Evolutionary conservation across 2,113 vertebrate species (phyloP), one percentile per base, ranked within the genome.

Genomic region (Excalfactoria chinensis): DNA sequence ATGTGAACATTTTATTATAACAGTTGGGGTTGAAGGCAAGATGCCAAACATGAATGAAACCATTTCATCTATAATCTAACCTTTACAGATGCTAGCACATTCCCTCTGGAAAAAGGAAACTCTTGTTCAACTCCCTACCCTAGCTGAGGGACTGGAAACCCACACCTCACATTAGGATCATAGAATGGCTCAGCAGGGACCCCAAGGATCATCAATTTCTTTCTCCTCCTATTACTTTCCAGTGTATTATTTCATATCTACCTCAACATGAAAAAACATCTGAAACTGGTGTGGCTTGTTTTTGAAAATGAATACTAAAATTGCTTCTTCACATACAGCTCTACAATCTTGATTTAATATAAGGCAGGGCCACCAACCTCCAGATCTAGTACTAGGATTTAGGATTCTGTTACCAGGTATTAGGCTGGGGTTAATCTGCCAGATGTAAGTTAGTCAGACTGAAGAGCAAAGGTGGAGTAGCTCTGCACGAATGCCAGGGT

Each of bases 401-500:
- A 53, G 51, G 26, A 28, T 53, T 53, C 26, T 17, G 51, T 15
- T 30, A 53, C 51, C 12, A 28, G 25, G 25, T 53, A 55, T n/a
- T 15, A 85, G 18, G 21, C 2, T 78, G 6, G 4, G 0, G 0
- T 48, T 74, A 48, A 58, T 30, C 19, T 26, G 20, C 66, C 46
- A 18, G 32, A 7, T 11, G 6, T 4, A 2, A 14, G 49, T 13
- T 49, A 68, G 22, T 13, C n/a, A 41, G 46, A 23, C 26, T 58
- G 35, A 58, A 41, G 14, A 55, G 11, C 7, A 3, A 37, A 75
- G 2, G 0, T 40, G 6, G 43, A 88, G 8, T 0, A 1, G 55
- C 5, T 9, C 28, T 44, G 41, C 41, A 66, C 15, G 28, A 10
- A 8, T 18, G 28, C 35, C 60, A 40, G 16, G 10, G 16, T 28